Evolutionary conservation across 2,797 vertebrate species (phyloP).

Genomic region (Pampus argenteus): DNA sequence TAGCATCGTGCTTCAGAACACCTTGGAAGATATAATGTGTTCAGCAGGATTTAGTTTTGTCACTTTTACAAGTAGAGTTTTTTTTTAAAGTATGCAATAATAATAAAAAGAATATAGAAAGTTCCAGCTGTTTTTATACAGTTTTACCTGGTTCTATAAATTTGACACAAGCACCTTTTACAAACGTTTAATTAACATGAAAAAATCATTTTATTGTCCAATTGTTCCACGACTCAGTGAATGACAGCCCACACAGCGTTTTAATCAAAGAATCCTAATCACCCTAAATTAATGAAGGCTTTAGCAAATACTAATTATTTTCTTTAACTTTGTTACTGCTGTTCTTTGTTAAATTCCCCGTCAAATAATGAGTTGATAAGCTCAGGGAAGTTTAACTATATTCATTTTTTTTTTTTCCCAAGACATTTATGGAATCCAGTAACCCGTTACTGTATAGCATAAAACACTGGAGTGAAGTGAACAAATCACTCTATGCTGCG

Average conservation of each 20-base stretch:
- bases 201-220: neutral
- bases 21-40: neutral
- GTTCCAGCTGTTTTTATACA: neutral
- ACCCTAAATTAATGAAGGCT: constrained; percentile 32
- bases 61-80: neutral
- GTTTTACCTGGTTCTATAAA: neutral
- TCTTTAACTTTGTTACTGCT: constrained; percentile 16
- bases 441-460: no score
- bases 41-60: neutral
- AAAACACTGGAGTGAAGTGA: neutral
- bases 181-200: constrained; percentile 4
- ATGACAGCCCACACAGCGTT: constrained; percentile 18
- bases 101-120: neutral
- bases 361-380: constrained; percentile 41
- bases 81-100: neutral
- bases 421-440: neutral
- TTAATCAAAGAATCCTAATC: constrained; percentile 41
- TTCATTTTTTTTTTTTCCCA: neutral
- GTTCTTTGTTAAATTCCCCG: constrained; percentile 31
- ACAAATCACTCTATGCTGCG: neutral
- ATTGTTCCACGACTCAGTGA: neutral
- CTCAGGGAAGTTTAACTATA: constrained; percentile 18
- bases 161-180: neutral
- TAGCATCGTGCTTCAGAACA: constrained; percentile 9
- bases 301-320: constrained; percentile 47